A percentile compares a stretch with the other conserved stretches of the same genome.
Evolutionary conservation across 2,797 vertebrate species (phyloP).

Genomic region (Aulostomus chinensis): DNA sequence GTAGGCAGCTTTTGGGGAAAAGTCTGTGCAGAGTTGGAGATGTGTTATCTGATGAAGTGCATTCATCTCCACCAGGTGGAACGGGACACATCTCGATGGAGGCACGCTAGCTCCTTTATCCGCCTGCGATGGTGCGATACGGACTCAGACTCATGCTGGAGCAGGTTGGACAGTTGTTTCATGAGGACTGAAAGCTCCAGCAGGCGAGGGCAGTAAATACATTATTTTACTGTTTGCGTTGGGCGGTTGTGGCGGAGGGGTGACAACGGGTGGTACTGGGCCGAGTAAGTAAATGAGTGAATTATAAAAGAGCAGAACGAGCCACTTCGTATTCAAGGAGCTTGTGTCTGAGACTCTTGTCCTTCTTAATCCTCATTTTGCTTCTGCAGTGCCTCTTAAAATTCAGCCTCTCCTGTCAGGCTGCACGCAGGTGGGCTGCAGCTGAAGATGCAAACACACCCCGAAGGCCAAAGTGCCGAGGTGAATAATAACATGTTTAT

Average conservation of each 20-base stretch:
- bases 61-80: constrained; percentile 77
- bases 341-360: constrained; percentile 1
- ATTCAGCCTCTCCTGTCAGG: background rate
- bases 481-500: too few species aligned
- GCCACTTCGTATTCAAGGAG: background rate
- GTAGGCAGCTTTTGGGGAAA: constrained; percentile 17
- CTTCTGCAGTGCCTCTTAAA: constrained; percentile 1
- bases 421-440: background rate
- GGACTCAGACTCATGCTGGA: constrained; percentile 64
- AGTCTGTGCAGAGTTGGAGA: constrained; percentile 52
- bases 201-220: constrained; percentile 23
- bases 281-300: constrained; percentile 16
- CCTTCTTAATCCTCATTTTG: constrained; percentile 1
- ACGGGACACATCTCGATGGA: constrained; percentile 74
- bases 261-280: constrained; percentile 13
- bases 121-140: constrained; percentile 62
- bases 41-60: constrained; percentile 62
- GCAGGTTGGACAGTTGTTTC: constrained; percentile 62
- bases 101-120: constrained; percentile 77
- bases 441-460: too few species aligned
- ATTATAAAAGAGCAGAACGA: constrained; percentile 5
- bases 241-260: background rate
- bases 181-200: constrained; percentile 8
- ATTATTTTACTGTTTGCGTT: background rate
- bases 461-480: too few species aligned